Evolutionary conservation across 1,140 invertebrate species (phyloP).

Genomic region (Eufriesea mexicana): DNA sequence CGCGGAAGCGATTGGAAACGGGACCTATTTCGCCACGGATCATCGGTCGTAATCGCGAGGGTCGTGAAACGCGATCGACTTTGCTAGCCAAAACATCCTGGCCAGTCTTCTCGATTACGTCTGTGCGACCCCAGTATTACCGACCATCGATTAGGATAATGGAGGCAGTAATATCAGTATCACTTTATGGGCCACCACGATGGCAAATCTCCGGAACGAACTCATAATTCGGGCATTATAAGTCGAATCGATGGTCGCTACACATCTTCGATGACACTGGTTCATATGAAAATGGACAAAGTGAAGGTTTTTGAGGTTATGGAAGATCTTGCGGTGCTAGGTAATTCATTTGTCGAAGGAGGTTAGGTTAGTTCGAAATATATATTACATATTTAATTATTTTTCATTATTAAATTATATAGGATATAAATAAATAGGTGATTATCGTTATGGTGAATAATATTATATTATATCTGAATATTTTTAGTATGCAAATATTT

Average conservation of each 20-base stretch:
- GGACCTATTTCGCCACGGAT: slow-evolving; percentile 65
- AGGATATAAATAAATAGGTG: too few species aligned
- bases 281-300: too few species aligned
- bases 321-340: too few species aligned
- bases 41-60: slow-evolving; percentile 61
- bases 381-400: too few species aligned
- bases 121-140: slow-evolving; percentile 51
- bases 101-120: slow-evolving; percentile 46
- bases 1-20: slow-evolving; percentile 67
- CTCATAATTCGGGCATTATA: slow-evolving; percentile 6
- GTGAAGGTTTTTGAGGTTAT: too few species aligned
- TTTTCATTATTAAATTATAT: background rate
- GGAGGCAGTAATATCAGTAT: slow-evolving; percentile 59
- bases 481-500: too few species aligned
- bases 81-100: slow-evolving; percentile 33
- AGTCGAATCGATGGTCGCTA: background rate
- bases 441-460: too few species aligned
- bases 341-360: too few species aligned
- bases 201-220: slow-evolving; percentile 43
- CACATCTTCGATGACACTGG: too few species aligned
- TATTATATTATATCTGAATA: too few species aligned
- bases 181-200: slow-evolving; percentile 48
- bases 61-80: slow-evolving; percentile 46
- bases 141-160: slow-evolving; percentile 66
- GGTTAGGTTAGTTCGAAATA: too few species aligned